Evolutionary conservation across 2,113 vertebrate species (phyloP), one percentile per base, ranked within the genome.

Genomic region (Dasypus novemcinctus): DNA sequence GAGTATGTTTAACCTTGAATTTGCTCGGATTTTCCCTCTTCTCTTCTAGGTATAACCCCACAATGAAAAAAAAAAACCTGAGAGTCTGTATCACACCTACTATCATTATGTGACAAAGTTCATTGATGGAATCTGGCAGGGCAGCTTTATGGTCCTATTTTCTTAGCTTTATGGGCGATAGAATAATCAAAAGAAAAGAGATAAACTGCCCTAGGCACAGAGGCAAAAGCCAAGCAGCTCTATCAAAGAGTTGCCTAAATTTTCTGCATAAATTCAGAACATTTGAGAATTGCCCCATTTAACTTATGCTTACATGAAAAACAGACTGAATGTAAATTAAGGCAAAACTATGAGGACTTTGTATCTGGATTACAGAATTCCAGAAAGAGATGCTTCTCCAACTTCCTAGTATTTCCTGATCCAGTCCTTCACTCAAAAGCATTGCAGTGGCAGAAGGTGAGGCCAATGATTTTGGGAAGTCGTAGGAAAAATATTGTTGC

Each of bases 71-170:
- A 57, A 57, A 38, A 20, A n/a, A n/a, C n/a, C 3, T 3, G 31
- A 49, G 52, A 11, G 27, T 64, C 8, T 31, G 18, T 2, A 3
- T 31, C 15, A 43, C 3, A 4, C 15, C 14, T 61, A 38, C 54
- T 21, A 0, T 18, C 66, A 12, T 43, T n/a, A 27, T 1, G 7
- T 7, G 5, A 2, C 7, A 14, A 20, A 27, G 7, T 4, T 71
- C 66, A 41, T 2, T 9, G 49, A 4, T 4, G 7, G 23, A 63
- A 72, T 33, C 57, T 14, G 61, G 23, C 31, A 31, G 33, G 20
- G 49, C 71, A 5, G 7, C 79, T 69, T 69, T 27, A 68, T 27
- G 57, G 36, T 6, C 8, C 15, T 54, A 4, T 59, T 43, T 43
- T 46, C 38, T 5, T 17, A 9, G 21, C 41, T 69, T 75, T 85